Evolutionary conservation across 1,140 invertebrate genomes (phyloP).

Genomic region (Eubasilissa regina): DNA sequence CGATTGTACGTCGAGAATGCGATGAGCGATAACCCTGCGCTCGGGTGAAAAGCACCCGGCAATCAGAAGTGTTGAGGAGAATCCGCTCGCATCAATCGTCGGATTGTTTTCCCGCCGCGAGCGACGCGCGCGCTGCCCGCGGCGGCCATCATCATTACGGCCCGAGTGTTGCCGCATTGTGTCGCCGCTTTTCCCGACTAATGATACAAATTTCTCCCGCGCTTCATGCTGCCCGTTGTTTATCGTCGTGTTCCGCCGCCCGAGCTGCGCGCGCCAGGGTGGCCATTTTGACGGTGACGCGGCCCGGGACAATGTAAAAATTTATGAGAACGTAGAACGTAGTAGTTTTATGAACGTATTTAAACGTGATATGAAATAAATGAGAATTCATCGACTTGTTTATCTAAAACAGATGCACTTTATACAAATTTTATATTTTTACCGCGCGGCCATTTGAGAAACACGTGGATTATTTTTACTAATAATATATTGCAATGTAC

Average conservation of each 20-base stretch:
- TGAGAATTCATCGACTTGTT: no score
- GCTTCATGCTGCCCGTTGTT: background rate
- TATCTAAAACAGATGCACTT: no score
- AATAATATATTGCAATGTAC: no score
- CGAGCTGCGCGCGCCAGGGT: background rate
- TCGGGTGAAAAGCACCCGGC: background rate
- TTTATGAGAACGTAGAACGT: no score
- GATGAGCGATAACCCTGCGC: background rate
- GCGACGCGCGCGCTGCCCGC: constrained; percentile 11
- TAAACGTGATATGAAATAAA: no score
- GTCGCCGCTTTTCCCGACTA: constrained; percentile 13
- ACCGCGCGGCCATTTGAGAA: no score
- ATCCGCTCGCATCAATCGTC: constrained; percentile 12
- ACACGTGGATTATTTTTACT: no score
- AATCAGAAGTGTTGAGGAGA: background rate
- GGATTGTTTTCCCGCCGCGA: constrained; percentile 8
- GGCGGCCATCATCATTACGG: constrained; percentile 15
- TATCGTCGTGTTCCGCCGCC: background rate
- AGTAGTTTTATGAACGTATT: constrained; percentile 6
- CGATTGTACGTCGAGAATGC: no score
- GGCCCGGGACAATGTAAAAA: no score
- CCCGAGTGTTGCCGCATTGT: constrained; percentile 8
- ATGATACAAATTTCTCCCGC: constrained; percentile 31
- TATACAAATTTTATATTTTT: no score
- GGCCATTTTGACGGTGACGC: background rate